phyloP scores from a whole-genome alignment of 1,140 invertebrate genomes.

The Reticulitermes speratus region DNA sequence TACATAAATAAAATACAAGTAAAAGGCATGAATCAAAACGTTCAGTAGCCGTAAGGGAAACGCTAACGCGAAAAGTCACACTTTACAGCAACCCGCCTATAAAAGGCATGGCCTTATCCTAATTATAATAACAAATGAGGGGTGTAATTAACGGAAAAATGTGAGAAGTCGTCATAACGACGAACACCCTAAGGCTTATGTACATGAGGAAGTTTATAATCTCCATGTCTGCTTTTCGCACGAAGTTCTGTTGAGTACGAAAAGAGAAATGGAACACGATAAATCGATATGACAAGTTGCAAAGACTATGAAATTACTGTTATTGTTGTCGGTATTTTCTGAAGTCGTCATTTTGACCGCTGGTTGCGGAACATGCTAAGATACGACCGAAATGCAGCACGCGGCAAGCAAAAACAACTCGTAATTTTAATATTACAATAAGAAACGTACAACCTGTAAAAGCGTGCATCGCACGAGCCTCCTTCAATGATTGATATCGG shows the following conservation, averaged over 20 bases:
- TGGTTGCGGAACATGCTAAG: not conserved
- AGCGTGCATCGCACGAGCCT: conserved; percentile 5
- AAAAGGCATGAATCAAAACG: no score
- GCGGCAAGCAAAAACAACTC: not conserved
- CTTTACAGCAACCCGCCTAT: no score
- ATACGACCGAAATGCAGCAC: not conserved
- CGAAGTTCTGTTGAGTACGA: not conserved
- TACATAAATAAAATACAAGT: no score
- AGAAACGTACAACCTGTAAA: not conserved
- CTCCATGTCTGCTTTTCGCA: no score
- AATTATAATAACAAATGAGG: no score
- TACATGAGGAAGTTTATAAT: no score
- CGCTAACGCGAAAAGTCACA: no score
- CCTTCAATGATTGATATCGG: not conserved
- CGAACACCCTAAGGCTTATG: no score
- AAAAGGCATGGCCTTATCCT: no score
- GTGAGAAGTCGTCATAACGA: no score
- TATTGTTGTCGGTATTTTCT: not conserved
- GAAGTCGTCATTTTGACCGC: not conserved
- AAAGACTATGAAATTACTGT: not conserved
- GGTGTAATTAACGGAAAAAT: no score
- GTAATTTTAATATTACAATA: not conserved
- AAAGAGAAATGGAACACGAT: not conserved
- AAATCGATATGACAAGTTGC: not conserved
- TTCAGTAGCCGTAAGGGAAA: no score